Percentiles rank a stretch among this genome's conserved stretches.
These are phyloP conservation scores for Aphis gossypii DNA, from an alignment of 1,140 invertebrate genomes.

Conservation along the genomic window DNA sequence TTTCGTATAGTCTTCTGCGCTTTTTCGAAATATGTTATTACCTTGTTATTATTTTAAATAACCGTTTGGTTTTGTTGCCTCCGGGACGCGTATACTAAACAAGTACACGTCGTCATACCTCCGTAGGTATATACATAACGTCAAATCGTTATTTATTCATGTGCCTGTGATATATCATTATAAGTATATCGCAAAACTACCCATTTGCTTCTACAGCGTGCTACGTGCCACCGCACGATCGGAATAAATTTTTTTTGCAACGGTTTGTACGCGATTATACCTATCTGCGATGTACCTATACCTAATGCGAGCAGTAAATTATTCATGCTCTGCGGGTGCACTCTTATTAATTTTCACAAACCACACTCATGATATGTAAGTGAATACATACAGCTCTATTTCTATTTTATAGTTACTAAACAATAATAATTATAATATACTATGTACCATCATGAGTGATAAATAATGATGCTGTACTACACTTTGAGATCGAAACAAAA, in stretches of 20 bases:
- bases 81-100: background rate
- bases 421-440: too few relatives aligned
- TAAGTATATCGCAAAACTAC: background rate
- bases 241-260: background rate
- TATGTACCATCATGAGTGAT: background rate
- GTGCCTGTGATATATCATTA: background rate
- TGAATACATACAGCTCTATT: too few relatives aligned
- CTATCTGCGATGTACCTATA: too few relatives aligned
- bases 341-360: background rate
- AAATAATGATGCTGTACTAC: too few relatives aligned
- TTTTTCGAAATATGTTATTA: background rate
- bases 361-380: background rate
- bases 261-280: background rate
- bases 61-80: background rate
- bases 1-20: background rate
- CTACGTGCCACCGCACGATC: background rate
- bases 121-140: background rate
- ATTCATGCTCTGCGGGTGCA: background rate
- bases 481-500: too few relatives aligned
- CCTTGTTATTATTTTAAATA: slow-evolving; percentile 18
- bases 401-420: background rate
- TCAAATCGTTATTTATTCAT: background rate
- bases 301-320: background rate
- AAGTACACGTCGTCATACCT: background rate
- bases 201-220: background rate